Conservation (phyloP, 2,113 vertebrate species). For the Athene cunicularia region DNA sequence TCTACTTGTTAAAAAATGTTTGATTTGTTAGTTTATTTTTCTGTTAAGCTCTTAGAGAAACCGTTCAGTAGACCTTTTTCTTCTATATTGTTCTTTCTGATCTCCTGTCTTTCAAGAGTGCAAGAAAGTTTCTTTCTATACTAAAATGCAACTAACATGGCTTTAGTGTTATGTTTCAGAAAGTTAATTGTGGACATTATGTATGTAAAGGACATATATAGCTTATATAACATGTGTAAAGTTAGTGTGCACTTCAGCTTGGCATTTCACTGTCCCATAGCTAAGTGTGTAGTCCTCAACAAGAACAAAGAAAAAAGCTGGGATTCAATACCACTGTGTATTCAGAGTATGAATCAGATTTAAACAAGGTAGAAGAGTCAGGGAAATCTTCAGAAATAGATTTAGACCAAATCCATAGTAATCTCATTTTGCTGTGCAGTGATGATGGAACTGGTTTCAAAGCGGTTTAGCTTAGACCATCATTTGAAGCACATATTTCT, state of each 20-base stretch:
- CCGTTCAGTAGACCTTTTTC: background rate
- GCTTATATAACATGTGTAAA: background rate
- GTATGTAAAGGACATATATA: background rate
- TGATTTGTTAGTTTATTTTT: background rate
- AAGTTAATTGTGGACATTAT: background rate
- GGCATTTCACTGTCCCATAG: background rate
- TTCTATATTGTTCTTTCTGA: background rate
- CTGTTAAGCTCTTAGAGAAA: background rate
- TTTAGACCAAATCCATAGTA: background rate
- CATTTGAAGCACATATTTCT: background rate
- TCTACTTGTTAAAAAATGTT: background rate
- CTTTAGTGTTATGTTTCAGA: background rate
- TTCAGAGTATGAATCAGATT: background rate
- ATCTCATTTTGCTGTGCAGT: background rate
- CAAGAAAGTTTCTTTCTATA: background rate
- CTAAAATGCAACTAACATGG: background rate
- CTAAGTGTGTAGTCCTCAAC: background rate
- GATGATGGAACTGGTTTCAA: background rate
- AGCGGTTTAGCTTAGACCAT: background rate
- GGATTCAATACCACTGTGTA: background rate
- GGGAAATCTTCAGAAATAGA: background rate
- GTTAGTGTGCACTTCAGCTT: background rate
- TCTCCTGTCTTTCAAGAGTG: background rate
- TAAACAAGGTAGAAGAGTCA: background rate
- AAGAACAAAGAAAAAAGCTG: background rate